Base-by-base conservation (phyloP, 2,797 vertebrate species). In the Hemitrygon akajei region DNA sequence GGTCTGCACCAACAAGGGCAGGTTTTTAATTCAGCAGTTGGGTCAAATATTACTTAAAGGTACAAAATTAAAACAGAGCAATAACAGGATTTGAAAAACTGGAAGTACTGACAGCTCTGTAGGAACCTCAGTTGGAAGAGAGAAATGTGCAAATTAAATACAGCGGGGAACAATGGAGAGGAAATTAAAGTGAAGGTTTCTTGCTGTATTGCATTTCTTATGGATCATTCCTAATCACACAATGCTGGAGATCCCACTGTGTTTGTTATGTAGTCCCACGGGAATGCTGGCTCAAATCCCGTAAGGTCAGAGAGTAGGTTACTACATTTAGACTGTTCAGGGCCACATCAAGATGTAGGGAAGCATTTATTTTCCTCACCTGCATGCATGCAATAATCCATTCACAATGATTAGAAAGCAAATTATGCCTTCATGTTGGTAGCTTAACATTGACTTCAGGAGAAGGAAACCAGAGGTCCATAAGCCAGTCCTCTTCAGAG, bases 81-180 rank as follows among this genome's bases (percentile, higher is more conserved):
- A 87, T 87, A 47, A 87, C n/a, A 30, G 60, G 63, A 20, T 58
- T 63, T 7, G 6, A 30, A 9, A 66, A 9, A 66, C 7, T 16
- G 63, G 58, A 34, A 66, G 30, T 34, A 66, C 16, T 66, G 84
- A 30, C 84, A 66, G 84, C 58, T n/a, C 84, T 63, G 10, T 9
- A 20, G 16, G 47, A 60, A 30, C 34, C 84, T 66, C 60, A 14
- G 84, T 66, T 58, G 60, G 84, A 87, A 30, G 30, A 66, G 84
- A 34, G 84, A 60, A 87, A 63, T 87, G 84, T 87, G 58, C 60
- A 63, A 87, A 34, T 87, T 87, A 87, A 87, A n/a, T 87, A 20
- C 84, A 87, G 84, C 84, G 20, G 84, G 84, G 84, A 2, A 58
- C n/a, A 87, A 34, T 87, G n/a, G 60, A 66, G n/a, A 87, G 84